Conservation (phyloP, 2,888 invertebrate species). For the Ptychoptera albimana region DNA sequence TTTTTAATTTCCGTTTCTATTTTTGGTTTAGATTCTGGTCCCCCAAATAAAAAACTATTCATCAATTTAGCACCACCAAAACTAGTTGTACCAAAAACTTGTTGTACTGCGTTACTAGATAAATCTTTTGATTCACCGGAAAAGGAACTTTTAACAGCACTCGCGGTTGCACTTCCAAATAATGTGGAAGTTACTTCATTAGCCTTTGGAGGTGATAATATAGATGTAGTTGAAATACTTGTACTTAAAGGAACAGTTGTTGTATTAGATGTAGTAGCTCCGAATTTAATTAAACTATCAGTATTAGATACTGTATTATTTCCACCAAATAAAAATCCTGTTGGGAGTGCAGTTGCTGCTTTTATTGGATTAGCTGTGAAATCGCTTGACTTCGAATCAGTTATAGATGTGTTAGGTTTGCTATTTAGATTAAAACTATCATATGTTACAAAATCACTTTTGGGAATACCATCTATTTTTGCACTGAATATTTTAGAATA, state of each 20-base stretch:
- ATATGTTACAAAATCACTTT: no score
- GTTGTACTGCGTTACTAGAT: conserved; percentile 4
- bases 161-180: conserved; percentile 7
- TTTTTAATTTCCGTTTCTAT: not conserved
- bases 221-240: conserved; percentile 1
- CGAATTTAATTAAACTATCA: conserved; percentile 7
- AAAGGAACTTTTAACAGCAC: conserved; percentile 7
- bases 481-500: no score
- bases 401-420: conserved; percentile 4
- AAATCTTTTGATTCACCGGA: not conserved
- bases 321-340: conserved; percentile 3
- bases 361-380: conserved; percentile 3
- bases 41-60: conserved; percentile 1
- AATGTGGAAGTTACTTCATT: conserved; percentile 6
- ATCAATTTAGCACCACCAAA: not conserved
- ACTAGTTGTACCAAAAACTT: conserved; percentile 5
- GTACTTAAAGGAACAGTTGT: conserved; percentile 1
- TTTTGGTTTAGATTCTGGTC: not conserved
- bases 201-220: conserved; percentile 1
- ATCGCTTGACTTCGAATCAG: conserved; percentile 6
- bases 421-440: no score
- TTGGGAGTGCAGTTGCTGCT: conserved; percentile 5
- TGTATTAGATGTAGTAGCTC: conserved; percentile 2
- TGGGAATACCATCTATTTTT: no score
- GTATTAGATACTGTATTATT: no score